These are phyloP conservation scores for Cheilinus undulatus DNA, from an alignment of 2,113 vertebrate genomes.

Conservation along the genomic window DNA sequence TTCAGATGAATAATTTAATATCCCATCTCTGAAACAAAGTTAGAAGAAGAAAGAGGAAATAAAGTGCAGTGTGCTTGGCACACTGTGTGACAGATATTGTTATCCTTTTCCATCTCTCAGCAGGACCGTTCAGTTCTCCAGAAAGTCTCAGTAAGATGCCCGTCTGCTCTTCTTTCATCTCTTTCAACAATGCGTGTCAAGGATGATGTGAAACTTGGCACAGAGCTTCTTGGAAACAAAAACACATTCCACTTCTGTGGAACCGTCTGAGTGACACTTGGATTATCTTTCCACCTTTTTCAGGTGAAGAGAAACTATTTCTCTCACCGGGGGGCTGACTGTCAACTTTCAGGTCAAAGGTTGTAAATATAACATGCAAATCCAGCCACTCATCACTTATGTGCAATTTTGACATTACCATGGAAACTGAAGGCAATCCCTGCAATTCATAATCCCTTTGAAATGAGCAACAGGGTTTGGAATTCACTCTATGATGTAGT, in stretches of 20 bases:
- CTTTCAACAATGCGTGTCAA: no score
- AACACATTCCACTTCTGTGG: neutral
- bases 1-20: no score
- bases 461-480: neutral
- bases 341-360: neutral
- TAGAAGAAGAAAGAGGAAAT: no score
- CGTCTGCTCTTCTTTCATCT: neutral
- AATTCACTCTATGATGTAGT: constrained; percentile 5
- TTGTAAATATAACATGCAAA: neutral
- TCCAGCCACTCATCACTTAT: neutral
- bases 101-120: neutral
- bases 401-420: neutral
- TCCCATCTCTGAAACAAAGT: no score
- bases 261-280: neutral
- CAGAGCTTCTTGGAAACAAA: rapidly evolving
- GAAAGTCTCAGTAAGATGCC: neutral
- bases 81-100: no score
- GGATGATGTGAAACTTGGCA: neutral
- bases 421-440: no score
- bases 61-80: no score
- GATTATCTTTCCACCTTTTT: neutral
- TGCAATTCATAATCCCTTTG: no score
- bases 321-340: neutral
- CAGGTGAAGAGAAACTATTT: neutral
- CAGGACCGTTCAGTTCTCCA: neutral